Evolutionary conservation across 2,797 vertebrate species (phyloP).

Genomic region (Lepus oiostolus): DNA sequence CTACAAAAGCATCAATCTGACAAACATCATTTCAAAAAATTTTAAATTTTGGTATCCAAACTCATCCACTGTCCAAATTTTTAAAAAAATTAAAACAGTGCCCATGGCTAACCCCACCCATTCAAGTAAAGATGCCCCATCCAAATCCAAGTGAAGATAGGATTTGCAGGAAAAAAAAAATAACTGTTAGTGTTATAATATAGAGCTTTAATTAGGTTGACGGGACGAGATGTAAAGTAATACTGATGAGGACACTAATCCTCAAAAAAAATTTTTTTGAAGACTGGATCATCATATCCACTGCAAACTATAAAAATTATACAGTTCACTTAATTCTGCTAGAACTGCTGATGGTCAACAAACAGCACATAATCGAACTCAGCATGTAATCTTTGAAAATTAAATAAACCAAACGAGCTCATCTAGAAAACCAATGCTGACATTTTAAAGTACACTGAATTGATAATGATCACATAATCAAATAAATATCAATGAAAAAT

Average conservation of each 20-base stretch:
- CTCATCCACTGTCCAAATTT: neutral
- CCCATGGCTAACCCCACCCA: neutral
- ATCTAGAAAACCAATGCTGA: conserved; percentile 54
- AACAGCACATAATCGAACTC: conserved; percentile 4
- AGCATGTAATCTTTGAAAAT: conserved; percentile 35
- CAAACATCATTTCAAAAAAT: conserved; percentile 2
- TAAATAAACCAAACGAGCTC: conserved; percentile 18
- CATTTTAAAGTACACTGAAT: conserved; percentile 44
- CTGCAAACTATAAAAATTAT: conserved; percentile 38
- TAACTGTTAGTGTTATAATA: neutral
- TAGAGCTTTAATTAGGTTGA: neutral
- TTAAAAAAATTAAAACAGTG: conserved; percentile 43
- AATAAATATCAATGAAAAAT: conserved; percentile 47
- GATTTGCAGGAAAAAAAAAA: neutral
- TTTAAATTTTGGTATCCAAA: conserved; percentile 8
- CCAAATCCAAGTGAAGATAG: neutral
- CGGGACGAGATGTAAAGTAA: conserved; percentile 3
- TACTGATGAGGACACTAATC: neutral
- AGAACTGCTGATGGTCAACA: conserved; percentile 12
- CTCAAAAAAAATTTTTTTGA: neutral
- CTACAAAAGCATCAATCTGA: conserved; percentile 24
- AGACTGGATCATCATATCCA: neutral
- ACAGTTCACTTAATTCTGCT: conserved; percentile 45
- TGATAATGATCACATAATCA: conserved; percentile 35
- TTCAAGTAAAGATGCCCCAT: no score